Evolutionary conservation across 2,888 invertebrate genomes (phyloP).

Genomic region (Cetonia aurata): DNA sequence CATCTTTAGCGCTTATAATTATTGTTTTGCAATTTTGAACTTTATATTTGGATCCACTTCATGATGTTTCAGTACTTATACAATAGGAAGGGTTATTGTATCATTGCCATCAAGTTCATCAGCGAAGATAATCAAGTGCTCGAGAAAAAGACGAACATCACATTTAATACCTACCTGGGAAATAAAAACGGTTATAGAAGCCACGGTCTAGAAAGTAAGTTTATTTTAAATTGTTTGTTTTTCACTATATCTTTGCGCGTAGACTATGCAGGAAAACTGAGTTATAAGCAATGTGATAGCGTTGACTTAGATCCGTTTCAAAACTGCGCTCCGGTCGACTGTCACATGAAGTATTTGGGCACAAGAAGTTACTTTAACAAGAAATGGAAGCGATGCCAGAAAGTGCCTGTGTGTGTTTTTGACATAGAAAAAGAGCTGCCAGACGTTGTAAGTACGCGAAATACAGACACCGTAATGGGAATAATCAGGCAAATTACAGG

Average conservation of each 20-base stretch:
- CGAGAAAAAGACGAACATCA: slow-evolving; percentile 53
- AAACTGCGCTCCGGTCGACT: slow-evolving; percentile 69
- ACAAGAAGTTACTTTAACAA: slow-evolving; percentile 68
- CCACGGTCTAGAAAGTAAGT: slow-evolving; percentile 9
- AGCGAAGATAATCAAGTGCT: slow-evolving; percentile 47
- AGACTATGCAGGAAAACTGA: slow-evolving; percentile 50
- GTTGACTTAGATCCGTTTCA: slow-evolving; percentile 67
- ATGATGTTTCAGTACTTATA: slow-evolving; percentile 53
- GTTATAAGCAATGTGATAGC: slow-evolving; percentile 56
- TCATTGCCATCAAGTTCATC: slow-evolving; percentile 53
- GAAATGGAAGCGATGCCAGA: slow-evolving; percentile 60
- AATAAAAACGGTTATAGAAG: neutral
- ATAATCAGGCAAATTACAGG: slow-evolving; percentile 53
- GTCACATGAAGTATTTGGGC: slow-evolving; percentile 71
- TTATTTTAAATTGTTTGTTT: slow-evolving; percentile 13
- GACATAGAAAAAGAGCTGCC: slow-evolving; percentile 59
- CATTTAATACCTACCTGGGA: slow-evolving; percentile 50
- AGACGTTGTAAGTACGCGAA: slow-evolving; percentile 58
- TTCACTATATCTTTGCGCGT: slow-evolving; percentile 1
- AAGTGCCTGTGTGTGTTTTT: slow-evolving; percentile 62
- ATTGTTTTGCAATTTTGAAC: too few species aligned
- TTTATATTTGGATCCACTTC: neutral
- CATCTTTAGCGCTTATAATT: too few species aligned
- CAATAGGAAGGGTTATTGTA: slow-evolving; percentile 54
- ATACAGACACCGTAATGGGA: neutral